Evolutionary conservation across 1,140 invertebrate genomes (phyloP).

Genomic region (Cepaea nemoralis): DNA sequence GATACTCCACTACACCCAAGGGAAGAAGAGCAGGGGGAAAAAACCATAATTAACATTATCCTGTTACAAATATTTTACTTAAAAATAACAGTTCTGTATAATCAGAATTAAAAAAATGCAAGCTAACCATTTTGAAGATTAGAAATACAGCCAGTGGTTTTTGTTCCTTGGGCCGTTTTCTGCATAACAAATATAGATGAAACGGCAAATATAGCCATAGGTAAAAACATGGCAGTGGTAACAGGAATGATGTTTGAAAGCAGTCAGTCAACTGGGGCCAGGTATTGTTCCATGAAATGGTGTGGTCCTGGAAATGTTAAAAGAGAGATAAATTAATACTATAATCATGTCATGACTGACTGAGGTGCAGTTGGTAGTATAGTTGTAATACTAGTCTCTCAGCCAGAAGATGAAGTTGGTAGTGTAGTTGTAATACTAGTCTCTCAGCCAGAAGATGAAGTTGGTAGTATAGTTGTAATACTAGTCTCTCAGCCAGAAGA

Average conservation of each 20-base stretch:
- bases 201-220: slow-evolving; percentile 8
- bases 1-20: neutral
- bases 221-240: slow-evolving; percentile 18
- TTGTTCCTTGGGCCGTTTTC: neutral
- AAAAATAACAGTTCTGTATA: neutral
- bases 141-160: neutral
- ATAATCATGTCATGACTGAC: too few species aligned
- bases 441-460: too few species aligned
- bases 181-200: neutral
- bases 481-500: too few species aligned
- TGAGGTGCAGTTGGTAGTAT: too few species aligned
- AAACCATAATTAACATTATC: neutral
- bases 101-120: neutral
- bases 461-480: too few species aligned
- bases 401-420: too few species aligned
- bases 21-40: too few species aligned
- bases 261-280: slow-evolving; percentile 20
- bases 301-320: neutral
- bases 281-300: slow-evolving; percentile 11
- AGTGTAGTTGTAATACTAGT: too few species aligned
- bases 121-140: slow-evolving; percentile 10
- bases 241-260: slow-evolving; percentile 1
- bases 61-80: neutral
- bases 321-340: neutral
- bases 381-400: too few species aligned